Conservation (phyloP, 2,888 invertebrate species). For the Leucozona laternaria region DNA sequence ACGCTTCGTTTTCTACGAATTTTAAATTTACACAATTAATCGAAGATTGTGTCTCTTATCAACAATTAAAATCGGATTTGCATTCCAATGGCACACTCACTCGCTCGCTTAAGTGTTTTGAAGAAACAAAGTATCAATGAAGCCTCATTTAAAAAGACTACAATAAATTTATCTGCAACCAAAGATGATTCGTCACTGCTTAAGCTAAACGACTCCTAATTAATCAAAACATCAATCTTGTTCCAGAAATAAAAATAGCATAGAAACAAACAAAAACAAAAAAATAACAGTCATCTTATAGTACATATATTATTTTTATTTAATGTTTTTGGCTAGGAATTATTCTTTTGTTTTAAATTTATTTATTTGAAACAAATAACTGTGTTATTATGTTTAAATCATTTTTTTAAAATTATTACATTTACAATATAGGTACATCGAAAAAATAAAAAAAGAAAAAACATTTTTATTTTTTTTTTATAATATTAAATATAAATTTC, state of each 20-base stretch:
- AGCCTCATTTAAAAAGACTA: neutral
- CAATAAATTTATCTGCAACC: neutral
- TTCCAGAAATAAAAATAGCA: neutral
- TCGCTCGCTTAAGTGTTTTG: neutral
- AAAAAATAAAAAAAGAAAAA: slow-evolving; percentile 77
- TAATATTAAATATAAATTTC: slow-evolving; percentile 58
- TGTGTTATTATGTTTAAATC: slow-evolving; percentile 75
- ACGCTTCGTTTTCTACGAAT: slow-evolving; percentile 20
- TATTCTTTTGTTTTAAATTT: slow-evolving; percentile 69
- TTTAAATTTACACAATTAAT: slow-evolving; percentile 3
- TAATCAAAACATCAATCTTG: neutral
- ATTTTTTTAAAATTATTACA: slow-evolving; percentile 70
- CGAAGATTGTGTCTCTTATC: neutral
- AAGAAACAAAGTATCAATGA: neutral
- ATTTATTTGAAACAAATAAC: slow-evolving; percentile 84
- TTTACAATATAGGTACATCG: slow-evolving; percentile 77
- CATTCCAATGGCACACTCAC: slow-evolving; percentile 10
- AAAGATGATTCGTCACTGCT: neutral
- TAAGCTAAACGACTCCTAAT: neutral
- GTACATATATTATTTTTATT: slow-evolving; percentile 74
- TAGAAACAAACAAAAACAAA: neutral
- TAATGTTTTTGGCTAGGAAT: slow-evolving; percentile 77
- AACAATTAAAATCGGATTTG: slow-evolving; percentile 20
- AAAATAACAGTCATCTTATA: slow-evolving; percentile 45
- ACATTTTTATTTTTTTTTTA: slow-evolving; percentile 49